These are phyloP conservation scores for Euclidia mi DNA, from an alignment of 2,888 invertebrate species.

Conservation along the genomic window DNA sequence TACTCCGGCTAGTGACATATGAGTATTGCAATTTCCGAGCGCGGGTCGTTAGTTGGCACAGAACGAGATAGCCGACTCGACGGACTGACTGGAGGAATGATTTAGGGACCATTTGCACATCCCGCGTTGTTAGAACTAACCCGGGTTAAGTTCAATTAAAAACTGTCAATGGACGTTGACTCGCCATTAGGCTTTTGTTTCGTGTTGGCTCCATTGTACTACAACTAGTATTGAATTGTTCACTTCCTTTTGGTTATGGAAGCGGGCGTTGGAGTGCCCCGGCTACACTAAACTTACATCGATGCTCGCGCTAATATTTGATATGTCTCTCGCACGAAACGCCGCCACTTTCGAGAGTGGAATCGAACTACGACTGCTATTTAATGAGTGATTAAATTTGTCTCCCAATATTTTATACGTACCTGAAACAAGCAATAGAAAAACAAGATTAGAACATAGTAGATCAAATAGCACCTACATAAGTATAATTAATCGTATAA, in stretches of 20 bases:
- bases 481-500: too few relatives aligned
- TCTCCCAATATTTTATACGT: not conserved
- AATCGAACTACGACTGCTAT: not conserved
- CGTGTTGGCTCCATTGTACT: conserved; percentile 46
- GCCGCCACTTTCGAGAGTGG: conserved; percentile 11
- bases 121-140: conserved; percentile 63
- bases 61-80: conserved; percentile 67
- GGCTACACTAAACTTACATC: conserved; percentile 37
- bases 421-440: too few relatives aligned
- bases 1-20: conserved; percentile 79
- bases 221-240: conserved; percentile 61
- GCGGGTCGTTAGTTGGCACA: conserved; percentile 74
- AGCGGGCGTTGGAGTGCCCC: conserved; percentile 24
- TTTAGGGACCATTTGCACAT: conserved; percentile 73
- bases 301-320: conserved; percentile 33
- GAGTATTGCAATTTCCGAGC: conserved; percentile 86
- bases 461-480: too few relatives aligned
- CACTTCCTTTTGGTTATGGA: conserved; percentile 54
- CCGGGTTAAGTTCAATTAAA: conserved; percentile 67
- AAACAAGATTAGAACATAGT: too few relatives aligned
- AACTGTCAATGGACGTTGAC: conserved; percentile 69
- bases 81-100: conserved; percentile 69
- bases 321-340: conserved; percentile 14
- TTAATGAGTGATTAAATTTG: conserved; percentile 1
- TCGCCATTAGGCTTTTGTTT: conserved; percentile 63